Evolutionary conservation across 2,113 vertebrate genomes (phyloP).

Genomic region (Desmodus rotundus): DNA sequence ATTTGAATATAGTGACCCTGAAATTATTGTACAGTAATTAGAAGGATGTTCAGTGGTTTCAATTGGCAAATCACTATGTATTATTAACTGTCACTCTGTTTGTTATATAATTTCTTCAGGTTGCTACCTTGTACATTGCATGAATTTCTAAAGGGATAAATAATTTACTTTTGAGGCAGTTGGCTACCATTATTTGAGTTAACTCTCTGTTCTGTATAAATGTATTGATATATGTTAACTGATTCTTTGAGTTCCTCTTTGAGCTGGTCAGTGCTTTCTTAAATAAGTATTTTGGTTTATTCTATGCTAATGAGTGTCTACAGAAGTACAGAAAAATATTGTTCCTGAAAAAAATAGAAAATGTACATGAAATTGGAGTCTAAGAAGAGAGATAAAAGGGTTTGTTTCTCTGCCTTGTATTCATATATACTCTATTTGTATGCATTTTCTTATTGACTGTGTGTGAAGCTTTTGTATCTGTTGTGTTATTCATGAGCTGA

Average conservation of each 20-base stretch:
- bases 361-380: background rate
- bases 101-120: background rate
- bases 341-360: background rate
- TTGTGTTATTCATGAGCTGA: background rate
- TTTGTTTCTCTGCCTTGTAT: background rate
- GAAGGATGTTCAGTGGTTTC: background rate
- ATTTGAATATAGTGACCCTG: background rate
- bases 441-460: background rate
- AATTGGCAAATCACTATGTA: background rate
- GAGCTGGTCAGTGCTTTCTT: background rate
- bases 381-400: background rate
- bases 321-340: background rate
- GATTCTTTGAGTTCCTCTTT: background rate
- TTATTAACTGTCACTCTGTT: constrained; percentile 20
- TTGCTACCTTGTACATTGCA: background rate
- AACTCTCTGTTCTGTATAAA: background rate
- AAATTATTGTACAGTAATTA: constrained; percentile 15
- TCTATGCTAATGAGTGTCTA: background rate
- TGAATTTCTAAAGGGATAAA: background rate
- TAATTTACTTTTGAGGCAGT: background rate
- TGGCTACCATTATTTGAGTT: background rate
- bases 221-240: background rate
- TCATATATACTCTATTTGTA: background rate
- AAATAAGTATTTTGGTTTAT: background rate
- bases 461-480: background rate